phyloP scores from a whole-genome alignment of 1,140 invertebrate species.

The Drosophila bifasciata region DNA sequence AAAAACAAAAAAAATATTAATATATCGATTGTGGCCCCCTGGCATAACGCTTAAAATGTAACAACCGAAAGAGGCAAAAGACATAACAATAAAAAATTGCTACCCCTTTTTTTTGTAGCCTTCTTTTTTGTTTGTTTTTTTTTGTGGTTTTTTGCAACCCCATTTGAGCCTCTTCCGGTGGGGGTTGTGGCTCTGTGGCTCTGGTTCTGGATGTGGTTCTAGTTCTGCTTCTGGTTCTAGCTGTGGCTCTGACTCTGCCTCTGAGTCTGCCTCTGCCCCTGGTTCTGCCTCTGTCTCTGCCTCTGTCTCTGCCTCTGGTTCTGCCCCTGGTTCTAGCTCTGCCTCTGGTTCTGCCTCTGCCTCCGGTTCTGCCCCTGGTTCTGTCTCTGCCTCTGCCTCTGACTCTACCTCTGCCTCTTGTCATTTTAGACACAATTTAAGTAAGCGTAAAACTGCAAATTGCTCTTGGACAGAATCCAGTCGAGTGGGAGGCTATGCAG shows the following conservation, averaged over 20 bases:
- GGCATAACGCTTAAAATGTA: constrained; percentile 59
- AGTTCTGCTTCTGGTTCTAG: no score
- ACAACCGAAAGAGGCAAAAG: constrained; percentile 34
- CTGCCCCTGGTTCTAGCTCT: no score
- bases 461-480: constrained; percentile 58
- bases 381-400: no score
- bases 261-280: no score
- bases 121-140: constrained; percentile 2
- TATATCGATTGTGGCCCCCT: constrained; percentile 69
- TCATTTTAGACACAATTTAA: constrained; percentile 81
- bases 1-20: constrained; percentile 62
- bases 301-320: no score
- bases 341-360: no score
- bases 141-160: constrained; percentile 9
- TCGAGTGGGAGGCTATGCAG: constrained; percentile 1
- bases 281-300: no score
- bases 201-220: no score
- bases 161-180: constrained; percentile 1
- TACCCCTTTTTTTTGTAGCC: constrained; percentile 18
- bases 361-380: no score
- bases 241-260: no score
- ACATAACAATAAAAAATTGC: constrained; percentile 78
- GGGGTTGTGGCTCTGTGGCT: constrained; percentile 12
- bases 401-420: constrained; percentile 67
- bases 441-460: constrained; percentile 82